Conservation (phyloP, 2,888 invertebrate genomes). For the Uropetala carovei region DNA sequence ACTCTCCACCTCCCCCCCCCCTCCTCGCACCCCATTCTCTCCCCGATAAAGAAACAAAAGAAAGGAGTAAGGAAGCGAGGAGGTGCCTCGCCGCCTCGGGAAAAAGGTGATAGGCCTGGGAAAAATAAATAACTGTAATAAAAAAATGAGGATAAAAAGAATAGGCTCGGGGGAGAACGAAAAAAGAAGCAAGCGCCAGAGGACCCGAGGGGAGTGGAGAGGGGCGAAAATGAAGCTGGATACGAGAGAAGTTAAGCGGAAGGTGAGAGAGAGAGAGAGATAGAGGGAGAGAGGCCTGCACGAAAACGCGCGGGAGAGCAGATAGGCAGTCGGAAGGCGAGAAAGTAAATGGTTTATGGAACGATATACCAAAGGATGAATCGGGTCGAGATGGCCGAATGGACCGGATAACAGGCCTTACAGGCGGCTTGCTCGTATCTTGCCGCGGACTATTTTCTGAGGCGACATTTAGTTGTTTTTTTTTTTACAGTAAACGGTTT, state of each 20-base stretch:
- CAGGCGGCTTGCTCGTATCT: no score
- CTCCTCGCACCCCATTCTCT: no score
- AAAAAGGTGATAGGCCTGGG: background rate
- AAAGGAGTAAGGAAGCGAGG: background rate
- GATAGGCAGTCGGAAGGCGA: background rate
- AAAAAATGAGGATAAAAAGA: background rate
- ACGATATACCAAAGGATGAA: no score
- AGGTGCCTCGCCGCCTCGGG: background rate
- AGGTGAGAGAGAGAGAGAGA: background rate
- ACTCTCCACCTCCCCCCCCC: background rate
- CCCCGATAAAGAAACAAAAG: background rate
- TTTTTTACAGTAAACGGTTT: no score
- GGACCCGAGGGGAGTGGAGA: background rate
- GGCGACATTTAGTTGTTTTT: no score
- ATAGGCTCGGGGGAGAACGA: background rate
- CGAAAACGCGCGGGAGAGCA: background rate
- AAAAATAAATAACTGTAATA: slow-evolving; percentile 3
- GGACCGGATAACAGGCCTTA: no score
- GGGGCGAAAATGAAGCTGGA: background rate
- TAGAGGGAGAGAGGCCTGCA: background rate
- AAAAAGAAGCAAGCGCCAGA: no score
- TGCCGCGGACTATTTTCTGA: no score
- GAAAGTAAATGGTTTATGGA: no score
- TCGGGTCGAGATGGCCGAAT: no score
- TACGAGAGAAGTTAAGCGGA: background rate